A percentile compares a stretch with the other conserved stretches of the same genome.
phyloP scores from a whole-genome alignment of 2,113 vertebrate genomes.

The Cololabis saira region DNA sequence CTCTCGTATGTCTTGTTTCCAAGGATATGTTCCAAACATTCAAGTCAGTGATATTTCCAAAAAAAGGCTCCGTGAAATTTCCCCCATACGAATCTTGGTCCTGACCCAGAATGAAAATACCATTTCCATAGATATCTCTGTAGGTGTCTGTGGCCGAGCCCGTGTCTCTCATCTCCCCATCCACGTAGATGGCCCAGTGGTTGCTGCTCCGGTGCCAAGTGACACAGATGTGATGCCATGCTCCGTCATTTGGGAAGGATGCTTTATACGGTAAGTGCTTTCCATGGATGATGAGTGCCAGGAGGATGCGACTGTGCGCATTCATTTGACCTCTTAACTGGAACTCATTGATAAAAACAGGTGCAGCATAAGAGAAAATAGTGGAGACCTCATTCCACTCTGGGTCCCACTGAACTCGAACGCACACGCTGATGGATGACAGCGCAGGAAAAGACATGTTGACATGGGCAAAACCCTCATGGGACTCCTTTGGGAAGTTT shows the following conservation, averaged over 20 bases:
- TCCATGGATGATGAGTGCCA: slow-evolving; percentile 87
- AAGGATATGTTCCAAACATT: slow-evolving; percentile 84
- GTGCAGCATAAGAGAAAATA: slow-evolving; percentile 87
- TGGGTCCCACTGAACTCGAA: slow-evolving; percentile 87
- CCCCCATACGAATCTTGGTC: slow-evolving; percentile 92
- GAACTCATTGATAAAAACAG: slow-evolving; percentile 85
- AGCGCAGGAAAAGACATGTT: slow-evolving; percentile 78
- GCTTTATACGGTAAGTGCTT: slow-evolving; percentile 87
- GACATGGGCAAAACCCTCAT: slow-evolving; percentile 81
- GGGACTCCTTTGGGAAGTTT: slow-evolving; percentile 81
- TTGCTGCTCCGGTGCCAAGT: slow-evolving; percentile 81
- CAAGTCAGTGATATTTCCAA: slow-evolving; percentile 89
- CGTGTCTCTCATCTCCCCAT: slow-evolving; percentile 75
- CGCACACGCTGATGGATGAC: slow-evolving; percentile 83
- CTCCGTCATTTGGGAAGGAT: slow-evolving; percentile 78
- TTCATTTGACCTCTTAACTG: slow-evolving; percentile 85
- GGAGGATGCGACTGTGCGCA: slow-evolving; percentile 74
- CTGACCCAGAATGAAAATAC: slow-evolving; percentile 90
- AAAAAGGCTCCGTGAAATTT: slow-evolving; percentile 90
- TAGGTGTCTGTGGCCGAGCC: slow-evolving; percentile 62
- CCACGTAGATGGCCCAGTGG: slow-evolving; percentile 84
- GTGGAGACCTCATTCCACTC: slow-evolving; percentile 77
- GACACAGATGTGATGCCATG: slow-evolving; percentile 91
- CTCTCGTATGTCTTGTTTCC: slow-evolving; percentile 72
- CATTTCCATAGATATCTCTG: slow-evolving; percentile 80